Conservation (phyloP, 2,113 vertebrate species). For the Blennius ocellaris region DNA sequence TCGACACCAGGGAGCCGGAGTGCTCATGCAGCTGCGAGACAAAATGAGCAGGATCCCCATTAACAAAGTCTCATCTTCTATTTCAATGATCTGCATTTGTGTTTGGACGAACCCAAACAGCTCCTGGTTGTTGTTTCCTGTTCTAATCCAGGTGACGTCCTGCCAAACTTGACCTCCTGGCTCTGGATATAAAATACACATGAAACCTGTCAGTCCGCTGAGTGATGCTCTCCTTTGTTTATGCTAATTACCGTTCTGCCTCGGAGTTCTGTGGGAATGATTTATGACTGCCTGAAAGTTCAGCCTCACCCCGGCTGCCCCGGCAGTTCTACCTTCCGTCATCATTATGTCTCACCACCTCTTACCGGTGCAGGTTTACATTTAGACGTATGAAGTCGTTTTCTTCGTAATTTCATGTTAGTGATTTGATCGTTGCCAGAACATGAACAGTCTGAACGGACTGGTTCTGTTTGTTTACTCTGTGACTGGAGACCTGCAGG, state of each 20-base stretch:
- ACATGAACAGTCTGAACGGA: too few relatives aligned
- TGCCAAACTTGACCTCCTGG: conserved; percentile 4
- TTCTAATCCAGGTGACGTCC: neutral
- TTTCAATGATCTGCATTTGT: neutral
- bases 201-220: conserved; percentile 12
- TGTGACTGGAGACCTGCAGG: too few relatives aligned
- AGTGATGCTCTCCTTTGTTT: conserved; percentile 15
- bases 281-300: conserved; percentile 3
- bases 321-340: too few relatives aligned
- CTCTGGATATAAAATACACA: conserved; percentile 13
- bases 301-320: neutral
- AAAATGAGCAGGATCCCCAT: conserved; percentile 25
- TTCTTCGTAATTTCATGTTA: too few relatives aligned
- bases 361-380: too few relatives aligned
- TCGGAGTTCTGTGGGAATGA: conserved; percentile 11
- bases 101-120: neutral
- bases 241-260: conserved; percentile 27
- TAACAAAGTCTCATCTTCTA: neutral
- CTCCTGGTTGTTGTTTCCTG: neutral
- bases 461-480: too few relatives aligned
- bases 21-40: conserved; percentile 41
- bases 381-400: too few relatives aligned
- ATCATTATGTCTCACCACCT: too few relatives aligned
- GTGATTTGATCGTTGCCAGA: too few relatives aligned
- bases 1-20: conserved; percentile 24